Conservation (phyloP, 2,113 vertebrate species). For the Oplegnathus fasciatus region DNA sequence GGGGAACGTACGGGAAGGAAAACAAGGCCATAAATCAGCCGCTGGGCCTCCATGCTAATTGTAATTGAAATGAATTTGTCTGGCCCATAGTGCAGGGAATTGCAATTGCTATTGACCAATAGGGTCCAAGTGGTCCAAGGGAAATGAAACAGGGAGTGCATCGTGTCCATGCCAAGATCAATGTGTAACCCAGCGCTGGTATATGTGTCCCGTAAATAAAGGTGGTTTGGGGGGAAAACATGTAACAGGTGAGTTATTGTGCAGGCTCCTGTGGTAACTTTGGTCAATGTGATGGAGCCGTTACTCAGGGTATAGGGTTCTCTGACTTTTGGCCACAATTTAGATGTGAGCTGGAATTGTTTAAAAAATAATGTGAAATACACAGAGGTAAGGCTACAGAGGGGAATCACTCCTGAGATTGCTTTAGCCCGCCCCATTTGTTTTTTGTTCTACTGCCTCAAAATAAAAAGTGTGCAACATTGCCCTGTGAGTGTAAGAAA, state of each 20-base stretch:
- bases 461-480: constrained; percentile 32
- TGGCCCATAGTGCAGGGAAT: constrained; percentile 66
- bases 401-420: constrained; percentile 31
- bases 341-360: constrained; percentile 26
- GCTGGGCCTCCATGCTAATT: constrained; percentile 81
- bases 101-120: constrained; percentile 82
- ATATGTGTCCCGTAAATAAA: constrained; percentile 57
- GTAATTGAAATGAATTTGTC: constrained; percentile 86
- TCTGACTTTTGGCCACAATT: constrained; percentile 50
- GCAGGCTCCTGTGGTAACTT: constrained; percentile 22
- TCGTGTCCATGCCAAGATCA: constrained; percentile 44
- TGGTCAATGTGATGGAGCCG: constrained; percentile 28
- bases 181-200: constrained; percentile 20
- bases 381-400: constrained; percentile 31
- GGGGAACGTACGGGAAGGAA: constrained; percentile 76
- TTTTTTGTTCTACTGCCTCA: constrained; percentile 10
- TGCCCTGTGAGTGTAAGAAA: constrained; percentile 20
- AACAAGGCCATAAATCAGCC: constrained; percentile 85
- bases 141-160: constrained; percentile 67
- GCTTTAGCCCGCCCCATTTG: background rate
- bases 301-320: constrained; percentile 1
- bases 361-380: constrained; percentile 45
- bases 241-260: constrained; percentile 52
- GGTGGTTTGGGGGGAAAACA: constrained; percentile 13
- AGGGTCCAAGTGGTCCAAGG: constrained; percentile 59